Base-by-base conservation (phyloP, 1,140 invertebrate species). In the Homalodisca vitripennis region DNA sequence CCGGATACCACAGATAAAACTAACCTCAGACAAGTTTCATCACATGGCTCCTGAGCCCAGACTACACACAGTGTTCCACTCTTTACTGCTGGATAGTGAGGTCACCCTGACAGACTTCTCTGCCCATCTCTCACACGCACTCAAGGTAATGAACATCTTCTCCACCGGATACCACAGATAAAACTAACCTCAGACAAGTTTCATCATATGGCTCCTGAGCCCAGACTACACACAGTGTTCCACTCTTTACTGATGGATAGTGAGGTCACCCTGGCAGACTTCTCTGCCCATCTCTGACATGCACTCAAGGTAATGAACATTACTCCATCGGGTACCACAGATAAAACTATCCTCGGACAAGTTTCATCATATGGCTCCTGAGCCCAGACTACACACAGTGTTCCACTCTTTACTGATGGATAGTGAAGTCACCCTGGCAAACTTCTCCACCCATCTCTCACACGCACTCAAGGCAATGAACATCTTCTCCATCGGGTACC, bases 251-350 rank as follows among this genome's bases (percentile, higher is more conserved):
- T 63, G 60, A 14, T 32, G 20, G 60, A 63, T 31, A 31, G 34
- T 14, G 24, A 63, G 3, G 24, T 30, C 6, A 63, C 29, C n/a
- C 1, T 63, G n/a, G 13, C 60, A 63, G 30, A 63, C 24, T 10
- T 63, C 24, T 27, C 60, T 1, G 14, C 31, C n/a, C n/a, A n/a
- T n/a, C n/a, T n/a, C n/a, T n/a, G n/a, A n/a, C n/a, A n/a, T n/a
- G 32, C 34, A 2, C 29, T 66, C 27, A 66, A 47, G 14, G 63
- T 66, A 27, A 66, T n/a, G n/a, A n/a, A n/a, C n/a, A n/a, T n/a
- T n/a, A n/a, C n/a, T n/a, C n/a, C n/a, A n/a, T n/a, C n/a, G n/a
- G n/a, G n/a, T n/a, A n/a, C n/a, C n/a, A n/a, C n/a, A n/a, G n/a
- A n/a, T n/a, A n/a, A n/a, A n/a, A n/a, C n/a, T n/a, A n/a, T n/a